phyloP scores from a whole-genome alignment of 2,888 invertebrate genomes.

The Nipponacmea schrenckii region DNA sequence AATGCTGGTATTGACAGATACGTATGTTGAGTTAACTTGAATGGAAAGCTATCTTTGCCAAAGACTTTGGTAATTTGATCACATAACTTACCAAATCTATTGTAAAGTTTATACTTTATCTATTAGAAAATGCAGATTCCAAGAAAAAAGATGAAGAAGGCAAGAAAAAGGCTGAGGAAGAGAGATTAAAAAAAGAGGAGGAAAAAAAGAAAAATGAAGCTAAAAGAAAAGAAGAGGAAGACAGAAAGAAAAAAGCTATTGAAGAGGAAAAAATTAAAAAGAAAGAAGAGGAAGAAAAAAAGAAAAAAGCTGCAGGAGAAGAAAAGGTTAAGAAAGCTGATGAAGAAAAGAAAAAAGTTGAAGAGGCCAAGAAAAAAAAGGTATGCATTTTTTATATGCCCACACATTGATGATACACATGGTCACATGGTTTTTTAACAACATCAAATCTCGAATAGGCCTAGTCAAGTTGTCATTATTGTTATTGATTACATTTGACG shows the following conservation, averaged over 20 bases:
- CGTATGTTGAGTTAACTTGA: no score
- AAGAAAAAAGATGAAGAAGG: conserved; percentile 28
- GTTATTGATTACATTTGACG: no score
- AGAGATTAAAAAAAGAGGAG: conserved; percentile 23
- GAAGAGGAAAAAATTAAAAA: conserved; percentile 27
- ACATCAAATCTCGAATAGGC: no score
- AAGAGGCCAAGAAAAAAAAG: conserved; percentile 25
- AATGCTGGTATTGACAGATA: no score
- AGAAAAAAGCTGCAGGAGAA: conserved; percentile 32
- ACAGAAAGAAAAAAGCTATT: no score
- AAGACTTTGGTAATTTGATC: no score
- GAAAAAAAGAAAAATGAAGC: conserved; percentile 31
- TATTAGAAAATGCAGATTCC: conserved; percentile 31
- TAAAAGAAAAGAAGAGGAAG: conserved; percentile 29
- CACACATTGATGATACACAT: no score
- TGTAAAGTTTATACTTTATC: conserved; percentile 26
- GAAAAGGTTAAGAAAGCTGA: conserved; percentile 20
- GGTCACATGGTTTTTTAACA: no score
- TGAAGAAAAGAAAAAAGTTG: conserved; percentile 20
- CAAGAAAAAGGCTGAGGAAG: conserved; percentile 29
- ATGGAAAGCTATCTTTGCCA: no score
- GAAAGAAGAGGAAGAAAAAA: conserved; percentile 73
- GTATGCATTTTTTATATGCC: neutral
- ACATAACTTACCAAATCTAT: conserved; percentile 8
- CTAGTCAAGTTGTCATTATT: no score